Conservation (phyloP, 1,140 invertebrate genomes). For the Leptonema lineaticorne region DNA sequence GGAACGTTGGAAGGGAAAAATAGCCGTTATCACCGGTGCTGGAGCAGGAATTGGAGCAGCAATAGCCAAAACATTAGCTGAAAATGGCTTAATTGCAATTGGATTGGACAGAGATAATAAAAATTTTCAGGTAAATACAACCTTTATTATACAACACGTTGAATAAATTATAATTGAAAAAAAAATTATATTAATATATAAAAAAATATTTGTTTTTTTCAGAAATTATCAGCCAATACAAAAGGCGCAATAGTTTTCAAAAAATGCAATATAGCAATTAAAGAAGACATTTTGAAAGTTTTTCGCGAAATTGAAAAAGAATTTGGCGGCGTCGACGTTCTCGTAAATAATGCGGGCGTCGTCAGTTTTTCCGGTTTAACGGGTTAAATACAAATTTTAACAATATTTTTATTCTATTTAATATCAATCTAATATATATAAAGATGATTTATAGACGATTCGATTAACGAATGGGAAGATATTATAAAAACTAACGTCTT, state of each 20-base stretch:
- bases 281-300: slow-evolving; percentile 61
- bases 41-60: slow-evolving; percentile 70
- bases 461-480: neutral
- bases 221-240: too few relatives aligned
- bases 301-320: slow-evolving; percentile 61
- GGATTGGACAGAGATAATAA: slow-evolving; percentile 67
- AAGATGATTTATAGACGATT: neutral
- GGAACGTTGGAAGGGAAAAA: slow-evolving; percentile 66
- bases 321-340: slow-evolving; percentile 63
- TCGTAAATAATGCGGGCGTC: slow-evolving; percentile 69
- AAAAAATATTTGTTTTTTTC: neutral
- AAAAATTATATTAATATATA: neutral
- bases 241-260: slow-evolving; percentile 42
- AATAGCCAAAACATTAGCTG: slow-evolving; percentile 58
- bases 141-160: too few relatives aligned
- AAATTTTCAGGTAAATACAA: slow-evolving; percentile 57
- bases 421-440: neutral
- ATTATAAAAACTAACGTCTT: neutral
- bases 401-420: too few relatives aligned
- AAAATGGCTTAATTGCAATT: slow-evolving; percentile 65
- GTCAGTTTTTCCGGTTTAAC: slow-evolving; percentile 11
- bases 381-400: slow-evolving; percentile 11
- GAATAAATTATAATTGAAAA: too few relatives aligned
- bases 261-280: slow-evolving; percentile 63
- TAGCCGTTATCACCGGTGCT: slow-evolving; percentile 73